phyloP scores from a whole-genome alignment of 2,888 invertebrate genomes.

The Melipona beecheii region DNA sequence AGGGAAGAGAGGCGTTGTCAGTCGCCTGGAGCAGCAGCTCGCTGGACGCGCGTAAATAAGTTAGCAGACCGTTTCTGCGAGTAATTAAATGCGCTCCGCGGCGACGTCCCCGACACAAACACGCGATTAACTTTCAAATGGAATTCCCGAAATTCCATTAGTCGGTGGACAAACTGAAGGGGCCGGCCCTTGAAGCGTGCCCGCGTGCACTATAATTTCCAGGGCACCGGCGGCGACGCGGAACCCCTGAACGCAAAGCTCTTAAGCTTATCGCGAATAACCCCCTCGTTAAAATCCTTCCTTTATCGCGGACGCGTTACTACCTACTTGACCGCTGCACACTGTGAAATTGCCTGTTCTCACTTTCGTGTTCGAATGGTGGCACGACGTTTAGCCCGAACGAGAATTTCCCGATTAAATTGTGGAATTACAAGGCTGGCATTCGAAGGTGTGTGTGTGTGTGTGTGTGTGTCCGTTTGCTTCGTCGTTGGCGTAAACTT shows the following conservation, averaged over 20 bases:
- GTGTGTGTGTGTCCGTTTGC: background rate
- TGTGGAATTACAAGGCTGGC: background rate
- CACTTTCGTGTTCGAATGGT: slow-evolving; percentile 49
- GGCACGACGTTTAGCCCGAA: slow-evolving; percentile 12
- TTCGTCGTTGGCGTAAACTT: background rate
- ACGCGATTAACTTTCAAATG: slow-evolving; percentile 45
- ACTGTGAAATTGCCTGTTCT: slow-evolving; percentile 52
- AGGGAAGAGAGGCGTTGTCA: slow-evolving; percentile 26
- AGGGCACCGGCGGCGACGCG: background rate
- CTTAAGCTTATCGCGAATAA: slow-evolving; percentile 72
- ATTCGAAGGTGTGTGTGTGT: background rate
- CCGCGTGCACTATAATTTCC: slow-evolving; percentile 30
- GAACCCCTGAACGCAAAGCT: slow-evolving; percentile 67
- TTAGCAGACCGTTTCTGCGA: slow-evolving; percentile 44
- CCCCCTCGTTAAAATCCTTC: slow-evolving; percentile 79
- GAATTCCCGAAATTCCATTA: slow-evolving; percentile 48
- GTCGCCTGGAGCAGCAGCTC: background rate
- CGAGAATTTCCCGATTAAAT: slow-evolving; percentile 15
- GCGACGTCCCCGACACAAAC: slow-evolving; percentile 22
- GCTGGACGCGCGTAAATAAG: slow-evolving; percentile 37
- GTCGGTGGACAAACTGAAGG: slow-evolving; percentile 30
- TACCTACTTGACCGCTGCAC: slow-evolving; percentile 16
- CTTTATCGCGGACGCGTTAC: slow-evolving; percentile 72
- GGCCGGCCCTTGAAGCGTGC: slow-evolving; percentile 22
- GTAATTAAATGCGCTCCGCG: slow-evolving; percentile 44